phyloP scores from a whole-genome alignment of 2,888 invertebrate species.

The Candidula unifasciata region DNA sequence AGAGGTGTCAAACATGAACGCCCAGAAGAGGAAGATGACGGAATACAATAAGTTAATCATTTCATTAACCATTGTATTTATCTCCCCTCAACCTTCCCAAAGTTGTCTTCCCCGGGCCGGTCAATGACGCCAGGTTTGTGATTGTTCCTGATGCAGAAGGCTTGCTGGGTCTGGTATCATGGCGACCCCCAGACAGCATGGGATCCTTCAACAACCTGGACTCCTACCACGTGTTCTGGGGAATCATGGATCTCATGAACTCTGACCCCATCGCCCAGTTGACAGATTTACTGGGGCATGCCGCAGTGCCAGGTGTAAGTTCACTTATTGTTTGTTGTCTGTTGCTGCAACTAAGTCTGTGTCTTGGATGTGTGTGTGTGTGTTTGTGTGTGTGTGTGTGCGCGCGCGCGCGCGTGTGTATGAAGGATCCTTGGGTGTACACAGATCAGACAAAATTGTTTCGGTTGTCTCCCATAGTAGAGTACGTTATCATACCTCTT shows the following conservation, averaged over 20 bases:
- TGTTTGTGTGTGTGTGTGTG: too few relatives aligned
- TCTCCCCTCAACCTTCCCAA: background rate
- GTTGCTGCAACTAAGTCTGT: too few relatives aligned
- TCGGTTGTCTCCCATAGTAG: too few relatives aligned
- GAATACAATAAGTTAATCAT: too few relatives aligned
- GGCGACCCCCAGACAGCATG: constrained; percentile 64
- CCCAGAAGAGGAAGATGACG: too few relatives aligned
- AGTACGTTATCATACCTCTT: too few relatives aligned
- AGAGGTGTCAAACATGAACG: too few relatives aligned
- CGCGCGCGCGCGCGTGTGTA: too few relatives aligned
- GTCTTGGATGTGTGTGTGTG: too few relatives aligned
- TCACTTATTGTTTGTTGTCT: background rate
- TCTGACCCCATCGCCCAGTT: constrained; percentile 2
- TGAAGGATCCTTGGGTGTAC: too few relatives aligned
- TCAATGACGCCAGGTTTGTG: constrained; percentile 59
- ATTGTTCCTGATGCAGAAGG: constrained; percentile 52
- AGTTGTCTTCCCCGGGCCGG: constrained; percentile 58
- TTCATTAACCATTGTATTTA: background rate
- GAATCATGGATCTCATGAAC: constrained; percentile 48
- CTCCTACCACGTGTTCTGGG: constrained; percentile 64
- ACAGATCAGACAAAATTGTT: too few relatives aligned
- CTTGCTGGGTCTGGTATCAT: constrained; percentile 55
- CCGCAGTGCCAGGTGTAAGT: constrained; percentile 48
- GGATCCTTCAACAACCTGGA: constrained; percentile 62
- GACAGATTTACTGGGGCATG: background rate